Evolutionary conservation across 35 echinoderm and acorn worm species (phyloP), one percentile per base, ranked within the genome.

Genomic region (Holothuria glaberrima): DNA sequence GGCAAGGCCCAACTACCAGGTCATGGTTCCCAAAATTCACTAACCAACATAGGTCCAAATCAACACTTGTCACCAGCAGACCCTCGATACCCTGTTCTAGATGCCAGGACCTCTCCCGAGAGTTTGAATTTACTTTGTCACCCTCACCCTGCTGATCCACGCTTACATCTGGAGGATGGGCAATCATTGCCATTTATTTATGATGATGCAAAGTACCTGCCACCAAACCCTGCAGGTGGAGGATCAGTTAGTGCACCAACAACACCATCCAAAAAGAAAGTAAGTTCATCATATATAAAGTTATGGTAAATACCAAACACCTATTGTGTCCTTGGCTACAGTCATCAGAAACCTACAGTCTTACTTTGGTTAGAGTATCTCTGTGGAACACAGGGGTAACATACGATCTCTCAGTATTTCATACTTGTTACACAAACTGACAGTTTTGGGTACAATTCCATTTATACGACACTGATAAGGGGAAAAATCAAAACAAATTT

Each of bases 211-310:
- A 78, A 78, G 35, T 48, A 78, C 28, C 80, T 61, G n/a, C 12
- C 58, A 61, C 31, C 80, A 84, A 59, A 59, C 29, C 19, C 80
- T 18, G 34, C 38, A 5, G 12, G 50, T 54, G 50, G 50, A 30
- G 85, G 61, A 70, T 87, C 85, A 32, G 62, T 87, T 9, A 87
- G 85, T 70, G 62, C 85, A 44, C 58, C 75, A 82, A 56, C 41
- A 48, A 80, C 89, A 68, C 75, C 89, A 82, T 66, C 62, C 3
- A 90, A 90, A 46, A 90, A 90, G 46, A 90, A 83, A 76, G 89
- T 90, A 76, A 18, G 89, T 82, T n/a, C 50, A 60, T 5, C 13
- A 10, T 30, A 22, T 67, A 16, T 16, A 67, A 30, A 5, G 44
- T 46, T n/a, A n/a, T n/a, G n/a, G n/a, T n/a, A n/a, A n/a, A n/a